Conservation (phyloP, 1,140 invertebrate genomes). For the Drosophila neocordata region DNA sequence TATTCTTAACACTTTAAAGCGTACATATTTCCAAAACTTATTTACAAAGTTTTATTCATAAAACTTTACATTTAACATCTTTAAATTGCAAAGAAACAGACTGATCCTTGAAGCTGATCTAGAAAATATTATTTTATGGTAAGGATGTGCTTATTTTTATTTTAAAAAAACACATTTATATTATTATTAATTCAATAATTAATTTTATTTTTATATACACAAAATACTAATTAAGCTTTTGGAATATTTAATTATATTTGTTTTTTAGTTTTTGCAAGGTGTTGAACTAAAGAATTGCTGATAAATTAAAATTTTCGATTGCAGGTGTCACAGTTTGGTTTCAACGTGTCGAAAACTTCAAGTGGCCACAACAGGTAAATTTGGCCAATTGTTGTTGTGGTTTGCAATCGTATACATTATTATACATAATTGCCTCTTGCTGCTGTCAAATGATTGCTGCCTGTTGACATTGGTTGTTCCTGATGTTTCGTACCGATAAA, state of each 20-base stretch:
- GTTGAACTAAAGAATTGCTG: constrained; percentile 69
- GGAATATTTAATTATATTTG: neutral
- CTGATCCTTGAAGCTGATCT: no score
- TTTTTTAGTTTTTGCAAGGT: constrained; percentile 49
- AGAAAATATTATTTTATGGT: no score
- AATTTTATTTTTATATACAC: no score
- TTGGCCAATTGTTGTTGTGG: constrained; percentile 20
- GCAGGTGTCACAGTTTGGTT: constrained; percentile 70
- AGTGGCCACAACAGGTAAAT: constrained; percentile 45
- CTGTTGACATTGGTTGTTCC: constrained; percentile 52
- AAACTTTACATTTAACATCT: no score
- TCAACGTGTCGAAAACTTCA: constrained; percentile 71
- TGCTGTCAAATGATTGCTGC: constrained; percentile 59
- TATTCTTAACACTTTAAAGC: no score
- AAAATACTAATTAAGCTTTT: no score
- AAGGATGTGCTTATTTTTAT: no score
- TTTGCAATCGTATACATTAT: constrained; percentile 58
- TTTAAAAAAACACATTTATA: no score
- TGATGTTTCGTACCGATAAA: constrained; percentile 52
- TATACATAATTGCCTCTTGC: constrained; percentile 64
- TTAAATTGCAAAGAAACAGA: no score
- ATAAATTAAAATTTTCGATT: constrained; percentile 30
- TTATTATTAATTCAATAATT: no score
- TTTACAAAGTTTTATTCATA: no score
- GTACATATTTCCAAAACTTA: no score